Conservation (phyloP, 2,113 vertebrate genomes). For the Peucedramus taeniatus region DNA sequence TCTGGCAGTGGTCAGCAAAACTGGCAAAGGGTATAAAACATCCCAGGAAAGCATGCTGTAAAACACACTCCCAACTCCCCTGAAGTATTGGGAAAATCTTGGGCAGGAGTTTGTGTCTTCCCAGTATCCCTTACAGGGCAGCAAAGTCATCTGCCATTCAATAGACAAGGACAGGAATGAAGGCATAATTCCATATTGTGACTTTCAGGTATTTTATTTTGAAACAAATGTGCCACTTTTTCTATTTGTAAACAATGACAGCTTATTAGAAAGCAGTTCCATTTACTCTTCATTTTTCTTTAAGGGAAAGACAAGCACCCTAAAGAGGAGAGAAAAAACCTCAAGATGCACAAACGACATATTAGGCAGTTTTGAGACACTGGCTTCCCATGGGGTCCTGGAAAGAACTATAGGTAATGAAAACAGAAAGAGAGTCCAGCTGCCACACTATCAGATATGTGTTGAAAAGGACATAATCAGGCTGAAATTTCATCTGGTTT, state of each 20-base stretch:
- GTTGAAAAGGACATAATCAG: background rate
- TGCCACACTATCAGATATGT: background rate
- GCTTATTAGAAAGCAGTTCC: background rate
- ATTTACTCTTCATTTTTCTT: conserved; percentile 2
- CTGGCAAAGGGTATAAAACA: background rate
- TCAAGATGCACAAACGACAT: background rate
- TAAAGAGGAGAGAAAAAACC: background rate
- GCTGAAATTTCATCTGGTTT: background rate
- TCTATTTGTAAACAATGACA: background rate
- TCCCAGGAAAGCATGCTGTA: background rate
- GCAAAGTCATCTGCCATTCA: background rate
- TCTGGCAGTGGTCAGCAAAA: background rate
- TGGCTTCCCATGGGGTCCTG: background rate
- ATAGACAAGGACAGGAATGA: background rate
- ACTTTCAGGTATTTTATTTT: background rate
- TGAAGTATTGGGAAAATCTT: background rate
- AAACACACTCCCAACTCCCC: background rate
- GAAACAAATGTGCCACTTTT: background rate
- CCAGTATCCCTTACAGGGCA: background rate
- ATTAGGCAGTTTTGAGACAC: background rate
- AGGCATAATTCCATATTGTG: background rate
- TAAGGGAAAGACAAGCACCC: background rate
- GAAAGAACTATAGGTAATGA: background rate
- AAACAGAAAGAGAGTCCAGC: background rate
- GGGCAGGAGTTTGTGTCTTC: background rate